These are phyloP conservation scores for Imbricaverruca yamaguchii DNA, from an alignment of 2,888 invertebrate genomes.

Conservation along the genomic window DNA sequence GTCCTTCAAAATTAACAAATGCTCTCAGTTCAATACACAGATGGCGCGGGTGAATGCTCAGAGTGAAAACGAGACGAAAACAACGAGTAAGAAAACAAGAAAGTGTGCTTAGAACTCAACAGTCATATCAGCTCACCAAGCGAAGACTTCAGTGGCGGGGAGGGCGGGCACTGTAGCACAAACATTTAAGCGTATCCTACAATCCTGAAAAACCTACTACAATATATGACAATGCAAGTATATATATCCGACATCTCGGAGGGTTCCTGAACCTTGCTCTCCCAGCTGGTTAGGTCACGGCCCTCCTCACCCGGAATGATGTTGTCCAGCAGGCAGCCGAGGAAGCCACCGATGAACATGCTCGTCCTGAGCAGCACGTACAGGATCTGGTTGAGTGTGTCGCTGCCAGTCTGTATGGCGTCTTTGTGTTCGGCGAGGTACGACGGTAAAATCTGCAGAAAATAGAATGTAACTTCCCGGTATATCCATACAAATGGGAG, in stretches of 20 bases:
- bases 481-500: no score
- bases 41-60: neutral
- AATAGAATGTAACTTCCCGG: neutral
- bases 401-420: slow-evolving; percentile 33
- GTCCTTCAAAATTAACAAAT: no score
- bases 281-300: neutral
- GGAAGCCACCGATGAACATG: slow-evolving; percentile 40
- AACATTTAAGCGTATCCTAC: neutral
- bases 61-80: neutral
- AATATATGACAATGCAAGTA: neutral
- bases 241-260: neutral
- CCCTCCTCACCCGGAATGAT: slow-evolving; percentile 38
- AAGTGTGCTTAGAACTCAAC: neutral
- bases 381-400: slow-evolving; percentile 35
- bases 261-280: neutral
- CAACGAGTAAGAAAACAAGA: neutral
- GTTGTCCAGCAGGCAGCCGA: slow-evolving; percentile 40
- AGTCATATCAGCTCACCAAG: no score
- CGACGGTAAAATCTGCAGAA: neutral
- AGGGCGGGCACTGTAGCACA: neutral
- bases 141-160: neutral
- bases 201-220: neutral
- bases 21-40: no score
- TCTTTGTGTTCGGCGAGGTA: slow-evolving; percentile 27
- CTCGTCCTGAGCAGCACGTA: slow-evolving; percentile 38